phyloP scores from a whole-genome alignment of 2,888 invertebrate genomes.

The Iphiclides podalirius region DNA sequence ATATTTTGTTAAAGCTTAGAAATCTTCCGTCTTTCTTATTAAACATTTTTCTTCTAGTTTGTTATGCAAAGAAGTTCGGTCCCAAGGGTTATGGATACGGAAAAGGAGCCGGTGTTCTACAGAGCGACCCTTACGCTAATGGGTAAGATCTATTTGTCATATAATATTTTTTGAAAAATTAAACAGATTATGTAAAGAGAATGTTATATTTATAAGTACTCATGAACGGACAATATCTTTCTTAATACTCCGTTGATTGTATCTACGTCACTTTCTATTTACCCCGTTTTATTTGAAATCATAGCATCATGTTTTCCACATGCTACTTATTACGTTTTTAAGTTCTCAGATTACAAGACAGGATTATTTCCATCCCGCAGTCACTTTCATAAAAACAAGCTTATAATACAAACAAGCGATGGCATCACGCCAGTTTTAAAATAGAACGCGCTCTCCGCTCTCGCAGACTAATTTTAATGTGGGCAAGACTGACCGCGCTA shows the following conservation, averaged over 20 bases:
- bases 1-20: too few species aligned
- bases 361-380: constrained; percentile 78
- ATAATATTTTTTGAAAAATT: constrained; percentile 45
- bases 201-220: too few species aligned
- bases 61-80: constrained; percentile 98
- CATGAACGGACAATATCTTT: too few species aligned
- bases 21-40: too few species aligned
- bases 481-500: constrained; percentile 42
- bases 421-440: constrained; percentile 71
- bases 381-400: constrained; percentile 80
- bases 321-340: constrained; percentile 39
- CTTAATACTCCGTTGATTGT: too few species aligned
- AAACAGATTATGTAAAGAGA: not conserved
- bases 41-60: constrained; percentile 83
- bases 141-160: constrained; percentile 84
- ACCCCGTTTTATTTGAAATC: too few species aligned
- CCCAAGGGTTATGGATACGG: constrained; percentile 99
- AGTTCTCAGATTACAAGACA: constrained; percentile 75
- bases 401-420: constrained; percentile 80
- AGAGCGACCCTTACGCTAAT: constrained; percentile 92
- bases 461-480: constrained; percentile 76
- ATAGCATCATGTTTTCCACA: constrained; percentile 8
- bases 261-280: too few species aligned
- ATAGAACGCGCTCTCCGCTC: constrained; percentile 73
- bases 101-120: constrained; percentile 95